A percentile compares a stretch with the other conserved stretches of the same genome.
These are phyloP conservation scores for Acanthosepion pharaonis DNA, from an alignment of 2,888 invertebrate species.

Conservation along the genomic window DNA sequence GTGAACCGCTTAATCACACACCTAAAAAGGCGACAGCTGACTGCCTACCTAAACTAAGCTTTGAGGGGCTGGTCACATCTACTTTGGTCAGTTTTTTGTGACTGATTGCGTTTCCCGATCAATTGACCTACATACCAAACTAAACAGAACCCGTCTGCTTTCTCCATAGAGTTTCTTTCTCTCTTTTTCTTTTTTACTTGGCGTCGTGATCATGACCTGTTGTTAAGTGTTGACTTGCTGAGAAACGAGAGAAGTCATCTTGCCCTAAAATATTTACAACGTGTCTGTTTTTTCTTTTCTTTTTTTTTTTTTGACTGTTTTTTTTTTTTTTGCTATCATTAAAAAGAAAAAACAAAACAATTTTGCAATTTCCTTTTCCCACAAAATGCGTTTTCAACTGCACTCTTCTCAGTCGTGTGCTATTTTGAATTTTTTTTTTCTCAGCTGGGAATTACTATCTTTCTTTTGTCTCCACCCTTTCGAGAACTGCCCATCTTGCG, in stretches of 20 bases:
- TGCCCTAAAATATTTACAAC: not conserved
- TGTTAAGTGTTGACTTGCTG: not conserved
- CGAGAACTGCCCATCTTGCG: not conserved
- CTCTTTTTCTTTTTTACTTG: not conserved
- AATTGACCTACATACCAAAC: constrained; percentile 33
- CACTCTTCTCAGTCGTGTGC: not conserved
- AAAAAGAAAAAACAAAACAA: too few species aligned
- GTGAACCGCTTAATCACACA: not conserved
- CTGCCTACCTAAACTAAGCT: not conserved
- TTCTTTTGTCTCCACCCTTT: not conserved
- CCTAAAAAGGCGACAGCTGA: not conserved
- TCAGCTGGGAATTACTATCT: not conserved
- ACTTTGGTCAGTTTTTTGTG: not conserved
- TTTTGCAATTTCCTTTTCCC: too few species aligned
- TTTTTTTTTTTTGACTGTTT: too few species aligned
- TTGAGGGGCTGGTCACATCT: not conserved
- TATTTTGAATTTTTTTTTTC: not conserved
- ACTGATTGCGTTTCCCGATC: not conserved
- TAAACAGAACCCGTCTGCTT: not conserved
- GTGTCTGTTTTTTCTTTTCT: too few species aligned
- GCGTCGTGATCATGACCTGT: not conserved
- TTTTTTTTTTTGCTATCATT: too few species aligned
- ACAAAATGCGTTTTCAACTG: too few species aligned
- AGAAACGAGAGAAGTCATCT: not conserved
- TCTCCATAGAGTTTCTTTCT: not conserved